Conservation (phyloP, 2,888 invertebrate genomes). For the Dastarcus helophoroides region DNA sequence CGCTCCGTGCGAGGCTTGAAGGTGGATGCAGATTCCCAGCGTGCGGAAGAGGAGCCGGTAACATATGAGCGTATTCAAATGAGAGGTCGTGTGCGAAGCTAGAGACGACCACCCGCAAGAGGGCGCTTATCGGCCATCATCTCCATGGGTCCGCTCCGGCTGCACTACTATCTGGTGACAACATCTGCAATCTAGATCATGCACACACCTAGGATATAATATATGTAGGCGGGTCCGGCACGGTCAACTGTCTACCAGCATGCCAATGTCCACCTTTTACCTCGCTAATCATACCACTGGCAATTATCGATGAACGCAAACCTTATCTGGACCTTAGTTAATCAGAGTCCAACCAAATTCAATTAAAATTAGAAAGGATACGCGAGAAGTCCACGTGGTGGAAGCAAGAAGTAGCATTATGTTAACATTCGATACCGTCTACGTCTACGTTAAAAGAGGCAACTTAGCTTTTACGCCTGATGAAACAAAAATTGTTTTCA, state of each 20-base stretch:
- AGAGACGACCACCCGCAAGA: slow-evolving; percentile 33
- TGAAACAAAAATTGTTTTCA: too few species aligned
- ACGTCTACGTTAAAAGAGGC: too few species aligned
- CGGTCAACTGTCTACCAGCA: not conserved
- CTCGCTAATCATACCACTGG: too few species aligned
- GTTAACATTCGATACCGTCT: too few species aligned
- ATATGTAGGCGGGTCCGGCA: slow-evolving; percentile 4
- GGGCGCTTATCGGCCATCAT: slow-evolving; percentile 30
- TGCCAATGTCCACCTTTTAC: too few species aligned
- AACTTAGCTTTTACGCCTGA: too few species aligned
- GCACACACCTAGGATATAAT: slow-evolving; percentile 27
- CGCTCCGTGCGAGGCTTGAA: slow-evolving; percentile 8
- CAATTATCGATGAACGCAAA: too few species aligned
- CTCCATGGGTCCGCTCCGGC: slow-evolving; percentile 23
- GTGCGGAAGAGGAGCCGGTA: slow-evolving; percentile 19
- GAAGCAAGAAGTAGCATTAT: too few species aligned
- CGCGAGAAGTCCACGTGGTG: too few species aligned
- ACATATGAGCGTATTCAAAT: slow-evolving; percentile 37
- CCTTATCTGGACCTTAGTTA: too few species aligned
- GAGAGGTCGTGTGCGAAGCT: slow-evolving; percentile 31
- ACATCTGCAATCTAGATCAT: slow-evolving; percentile 39
- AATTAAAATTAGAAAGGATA: too few species aligned
- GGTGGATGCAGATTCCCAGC: slow-evolving; percentile 28
- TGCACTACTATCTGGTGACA: slow-evolving; percentile 36
- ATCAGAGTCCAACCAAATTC: too few species aligned